Percentiles rank a stretch among this genome's conserved stretches.
Evolutionary conservation across 2,797 vertebrate genomes (phyloP).

Genomic region (Paramormyrops hopkinsi): DNA sequence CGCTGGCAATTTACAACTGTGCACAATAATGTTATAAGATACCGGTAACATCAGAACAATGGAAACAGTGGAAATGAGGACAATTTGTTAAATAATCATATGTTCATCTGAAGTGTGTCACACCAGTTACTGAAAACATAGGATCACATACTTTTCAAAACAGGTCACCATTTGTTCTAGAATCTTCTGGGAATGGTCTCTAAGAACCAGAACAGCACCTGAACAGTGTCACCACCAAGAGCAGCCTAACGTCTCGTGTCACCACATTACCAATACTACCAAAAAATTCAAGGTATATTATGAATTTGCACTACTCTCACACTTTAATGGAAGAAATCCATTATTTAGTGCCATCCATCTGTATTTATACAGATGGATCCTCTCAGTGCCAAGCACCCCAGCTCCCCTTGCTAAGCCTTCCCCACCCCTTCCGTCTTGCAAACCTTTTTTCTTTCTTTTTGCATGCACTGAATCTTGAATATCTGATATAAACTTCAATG

Average conservation of each 20-base stretch:
- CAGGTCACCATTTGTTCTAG: not conserved
- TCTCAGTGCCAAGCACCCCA: not conserved
- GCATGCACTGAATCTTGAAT: not conserved
- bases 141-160: not conserved
- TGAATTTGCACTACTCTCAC: not conserved
- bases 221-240: not conserved
- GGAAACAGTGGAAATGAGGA: not conserved
- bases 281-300: not conserved
- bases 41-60: not conserved
- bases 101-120: not conserved
- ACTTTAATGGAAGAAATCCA: not conserved
- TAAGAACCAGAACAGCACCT: not conserved
- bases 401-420: not conserved
- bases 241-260: not conserved
- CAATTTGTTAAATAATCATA: not conserved
- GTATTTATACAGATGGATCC: not conserved
- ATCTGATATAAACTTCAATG: not conserved
- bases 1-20: not conserved
- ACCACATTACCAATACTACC: not conserved
- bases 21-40: not conserved
- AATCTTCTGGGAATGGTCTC: not conserved
- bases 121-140: not conserved
- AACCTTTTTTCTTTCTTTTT: not conserved
- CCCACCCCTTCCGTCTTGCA: not conserved
- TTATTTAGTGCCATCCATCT: not conserved